Base-by-base conservation (phyloP, 2,888 invertebrate species). In the Apotomis turbidana region DNA sequence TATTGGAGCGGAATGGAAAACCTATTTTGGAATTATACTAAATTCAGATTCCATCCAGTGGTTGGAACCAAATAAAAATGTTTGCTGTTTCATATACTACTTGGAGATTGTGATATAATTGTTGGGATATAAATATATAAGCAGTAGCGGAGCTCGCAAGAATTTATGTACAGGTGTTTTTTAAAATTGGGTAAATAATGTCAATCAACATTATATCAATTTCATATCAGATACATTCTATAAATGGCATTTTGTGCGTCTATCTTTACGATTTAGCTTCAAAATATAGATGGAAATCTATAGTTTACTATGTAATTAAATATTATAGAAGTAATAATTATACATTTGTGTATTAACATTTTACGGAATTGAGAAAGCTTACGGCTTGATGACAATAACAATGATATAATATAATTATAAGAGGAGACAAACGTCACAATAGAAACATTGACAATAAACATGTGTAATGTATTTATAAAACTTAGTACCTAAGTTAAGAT, bases 191-290 rank as follows among this genome's bases (percentile, higher is more conserved):
- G 86, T 89, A 89, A 89, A 87, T 87, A 85, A 90, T 87, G 91
- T 92, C 91, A 91, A 91, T 92, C 87, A 86, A 85, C 81, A 83
- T 86, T 82, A 90, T 91, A 93, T 91, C 91, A 89, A 91, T 91
- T 91, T 90, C 92, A 93, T 93, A 93, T 92, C 92, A 91, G 81
- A 61, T 71, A 60, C 71, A 67, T 71, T 71, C 57, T 71, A 82
- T 83, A 85, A 80, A 83, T 82, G 79, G 82, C 83, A 81, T 83
- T 68, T 83, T 81, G 83, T 81, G 81, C 83, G 82, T 78, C 80
- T 81, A 82, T 83, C 83, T 86, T 85, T 81, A 82, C 78, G 77
- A 76, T 76, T 75, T 78, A 80, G 78, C 78, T 81, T 80, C 61
- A 54, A 64, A 46, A 36, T 54, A 74, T 59, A 55, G 61, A 61